Percentiles rank a stretch among this genome's conserved stretches.
phyloP scores from a whole-genome alignment of 2,113 vertebrate species.

The Nyctereutes procyonoides region DNA sequence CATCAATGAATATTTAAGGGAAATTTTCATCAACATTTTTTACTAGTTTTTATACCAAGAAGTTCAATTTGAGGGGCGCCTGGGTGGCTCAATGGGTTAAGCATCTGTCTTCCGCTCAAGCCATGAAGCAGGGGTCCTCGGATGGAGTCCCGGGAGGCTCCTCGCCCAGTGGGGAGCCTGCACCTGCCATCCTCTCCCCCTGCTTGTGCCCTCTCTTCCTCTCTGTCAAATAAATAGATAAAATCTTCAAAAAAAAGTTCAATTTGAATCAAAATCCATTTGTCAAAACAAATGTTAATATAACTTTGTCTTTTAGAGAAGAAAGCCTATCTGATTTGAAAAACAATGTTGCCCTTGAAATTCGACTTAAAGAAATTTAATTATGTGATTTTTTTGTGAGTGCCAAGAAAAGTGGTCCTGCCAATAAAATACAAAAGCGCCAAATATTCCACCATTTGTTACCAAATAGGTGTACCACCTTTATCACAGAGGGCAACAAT shows the following conservation, averaged over 20 bases:
- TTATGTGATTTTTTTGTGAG: neutral
- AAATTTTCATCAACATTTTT: neutral
- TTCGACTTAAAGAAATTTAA: neutral
- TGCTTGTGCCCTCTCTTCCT: too few relatives aligned
- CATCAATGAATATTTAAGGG: neutral
- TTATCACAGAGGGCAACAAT: neutral
- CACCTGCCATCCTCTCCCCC: too few relatives aligned
- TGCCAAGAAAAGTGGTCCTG: neutral
- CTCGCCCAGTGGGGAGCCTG: too few relatives aligned
- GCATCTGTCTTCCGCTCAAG: too few relatives aligned
- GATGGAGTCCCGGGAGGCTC: too few relatives aligned
- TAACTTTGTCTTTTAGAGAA: neutral
- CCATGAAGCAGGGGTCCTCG: too few relatives aligned
- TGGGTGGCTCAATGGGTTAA: too few relatives aligned
- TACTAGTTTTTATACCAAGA: neutral
- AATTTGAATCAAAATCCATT: neutral
- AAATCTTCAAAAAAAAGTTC: neutral
- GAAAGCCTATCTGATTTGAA: neutral
- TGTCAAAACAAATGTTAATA: neutral
- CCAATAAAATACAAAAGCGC: neutral
- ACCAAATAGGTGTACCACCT: neutral
- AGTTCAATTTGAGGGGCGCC: neutral
- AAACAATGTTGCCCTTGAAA: neutral
- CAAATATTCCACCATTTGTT: constrained; percentile 5
- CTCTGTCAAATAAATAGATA: too few relatives aligned